Conservation (phyloP, 2,797 vertebrate species). For the Toxotes lorentzi region DNA sequence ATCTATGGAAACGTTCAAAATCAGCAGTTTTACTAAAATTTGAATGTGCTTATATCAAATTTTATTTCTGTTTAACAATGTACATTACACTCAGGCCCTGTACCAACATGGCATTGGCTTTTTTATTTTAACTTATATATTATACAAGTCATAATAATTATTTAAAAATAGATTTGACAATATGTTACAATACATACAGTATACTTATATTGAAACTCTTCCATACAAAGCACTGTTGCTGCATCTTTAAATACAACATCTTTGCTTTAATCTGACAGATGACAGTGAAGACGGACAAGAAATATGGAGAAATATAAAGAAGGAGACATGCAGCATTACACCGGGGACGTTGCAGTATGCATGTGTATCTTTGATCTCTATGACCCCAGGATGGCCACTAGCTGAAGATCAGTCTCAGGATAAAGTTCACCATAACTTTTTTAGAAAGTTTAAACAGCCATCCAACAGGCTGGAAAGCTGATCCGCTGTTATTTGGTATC, state of each 20-base stretch:
- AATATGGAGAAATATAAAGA: background rate
- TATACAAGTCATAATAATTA: background rate
- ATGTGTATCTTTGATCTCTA: background rate
- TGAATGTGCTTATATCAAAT: background rate
- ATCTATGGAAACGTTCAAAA: background rate
- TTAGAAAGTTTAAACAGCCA: background rate
- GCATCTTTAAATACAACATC: background rate
- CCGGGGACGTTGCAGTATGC: background rate
- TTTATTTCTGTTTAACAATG: background rate
- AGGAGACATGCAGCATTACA: background rate
- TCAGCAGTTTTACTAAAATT: background rate
- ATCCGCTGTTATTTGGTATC: background rate
- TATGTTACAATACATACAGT: background rate
- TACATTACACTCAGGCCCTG: background rate
- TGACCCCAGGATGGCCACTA: background rate
- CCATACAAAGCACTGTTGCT: background rate
- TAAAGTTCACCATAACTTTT: background rate
- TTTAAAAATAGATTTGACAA: background rate
- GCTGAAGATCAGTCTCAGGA: background rate
- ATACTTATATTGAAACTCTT: background rate
- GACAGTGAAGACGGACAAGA: background rate
- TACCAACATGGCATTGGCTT: background rate
- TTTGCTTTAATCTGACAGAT: background rate
- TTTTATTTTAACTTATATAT: background rate
- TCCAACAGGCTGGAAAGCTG: background rate